Evolutionary conservation across 2,888 invertebrate species (phyloP), one percentile per base, ranked within the genome.

Genomic region (Lepidochrysops patricia): DNA sequence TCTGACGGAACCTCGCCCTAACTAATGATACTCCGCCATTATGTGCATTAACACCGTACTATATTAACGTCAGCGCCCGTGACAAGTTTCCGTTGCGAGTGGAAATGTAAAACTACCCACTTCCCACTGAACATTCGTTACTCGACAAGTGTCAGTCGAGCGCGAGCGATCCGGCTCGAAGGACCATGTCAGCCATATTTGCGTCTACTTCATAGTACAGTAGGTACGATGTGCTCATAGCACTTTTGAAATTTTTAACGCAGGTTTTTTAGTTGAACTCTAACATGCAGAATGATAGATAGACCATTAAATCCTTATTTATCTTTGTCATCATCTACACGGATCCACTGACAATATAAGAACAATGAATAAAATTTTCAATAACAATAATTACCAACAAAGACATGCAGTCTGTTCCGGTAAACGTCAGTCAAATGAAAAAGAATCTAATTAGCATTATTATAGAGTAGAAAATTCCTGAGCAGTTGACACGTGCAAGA

Each of bases 401-500:
- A 61, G 65, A 61, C 62, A 61, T 12, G 32, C 60, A 27, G 65
- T 64, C 64, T 64, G 62, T 57, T 27, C 26, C 37, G 29, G 19
- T 57, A 43, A 61, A 58, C 1, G 13, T 4, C 32, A 19, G 29
- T 27, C 15, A 29, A 54, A 12, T 3, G 29, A 9, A 58, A 49
- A 37, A 27, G 9, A 23, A 58, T 15, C 9, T 2, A 15, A 48
- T 27, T 23, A 7, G 1, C 13, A 27, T 63, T 26, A 54, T 35
- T 48, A 60, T 64, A 59, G 59, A 60, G 63, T 58, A 50, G 56
- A 63, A 57, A 62, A 62, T 64, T 35, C 61, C 57, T 54, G 13
- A 49, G 57, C 58, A 57, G 57, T 4, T 25, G 23, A 9, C 13
- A 49, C 35, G 34, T 19, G 62, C 52, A 64, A 62, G 60, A 63